Conservation (phyloP, 1,140 invertebrate genomes). For the Agrypnia vestita region DNA sequence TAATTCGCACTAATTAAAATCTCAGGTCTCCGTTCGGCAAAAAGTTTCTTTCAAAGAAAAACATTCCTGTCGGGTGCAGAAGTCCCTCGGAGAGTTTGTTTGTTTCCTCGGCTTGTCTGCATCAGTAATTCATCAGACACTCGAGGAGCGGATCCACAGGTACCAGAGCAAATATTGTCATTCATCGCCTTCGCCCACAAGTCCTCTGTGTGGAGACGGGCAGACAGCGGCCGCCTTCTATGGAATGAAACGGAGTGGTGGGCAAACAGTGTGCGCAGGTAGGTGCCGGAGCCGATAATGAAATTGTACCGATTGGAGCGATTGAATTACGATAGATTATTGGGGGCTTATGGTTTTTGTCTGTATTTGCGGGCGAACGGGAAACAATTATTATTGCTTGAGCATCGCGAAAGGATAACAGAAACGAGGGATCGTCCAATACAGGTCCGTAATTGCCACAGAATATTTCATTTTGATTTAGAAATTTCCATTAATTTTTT, state of each 20-base stretch:
- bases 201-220: not conserved
- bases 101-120: conserved; percentile 17
- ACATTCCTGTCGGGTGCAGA: conserved; percentile 11
- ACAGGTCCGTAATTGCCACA: too few species aligned
- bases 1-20: conserved; percentile 19
- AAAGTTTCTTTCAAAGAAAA: conserved; percentile 13
- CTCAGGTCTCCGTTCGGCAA: not conserved
- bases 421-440: not conserved
- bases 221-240: not conserved
- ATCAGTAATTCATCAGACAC: conserved; percentile 33
- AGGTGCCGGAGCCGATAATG: conserved; percentile 36
- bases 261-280: conserved; percentile 27
- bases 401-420: not conserved
- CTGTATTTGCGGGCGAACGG: not conserved
- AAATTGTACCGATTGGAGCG: conserved; percentile 46
- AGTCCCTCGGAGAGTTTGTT: conserved; percentile 10
- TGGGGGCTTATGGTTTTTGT: conserved; percentile 20
- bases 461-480: too few species aligned
- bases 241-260: conserved; percentile 23
- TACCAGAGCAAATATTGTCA: conserved; percentile 40
- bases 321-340: conserved; percentile 49
- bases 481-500: too few species aligned
- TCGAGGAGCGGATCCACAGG: conserved; percentile 24
- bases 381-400: conserved; percentile 1
- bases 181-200: conserved; percentile 15